Evolutionary conservation across 1,140 invertebrate genomes (phyloP), one percentile per base, ranked within the genome.

Genomic region (Lamellibrachia luymesi): DNA sequence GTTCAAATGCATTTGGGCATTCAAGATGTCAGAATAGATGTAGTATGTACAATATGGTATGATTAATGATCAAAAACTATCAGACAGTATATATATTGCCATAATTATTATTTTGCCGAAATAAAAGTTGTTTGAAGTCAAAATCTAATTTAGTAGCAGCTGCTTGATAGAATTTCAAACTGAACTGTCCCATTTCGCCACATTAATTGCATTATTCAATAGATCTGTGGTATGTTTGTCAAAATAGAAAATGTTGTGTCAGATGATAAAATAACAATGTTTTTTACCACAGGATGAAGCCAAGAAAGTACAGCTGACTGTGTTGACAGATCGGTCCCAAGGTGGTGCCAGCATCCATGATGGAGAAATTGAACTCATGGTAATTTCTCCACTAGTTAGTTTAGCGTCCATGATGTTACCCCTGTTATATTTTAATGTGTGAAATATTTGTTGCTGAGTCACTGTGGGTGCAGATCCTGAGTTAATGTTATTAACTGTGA

Each of bases 291-390:
- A 95, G 94, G 96, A 96, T 94, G 91, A 93, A 51, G 52, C 64
- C 0, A 93, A 93, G 91, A 94, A 95, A 92, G 92, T 95, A 4
- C 97, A 95, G 94, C 94, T 98, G n/a, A 96, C 97, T 0, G 96
- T 99, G 0, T 95, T 99, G 0, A 98, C 97, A 8, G 99, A 99
- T 96, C 96, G 99, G 93, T 97, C 98, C 0, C 98, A 99, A 96
- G 99, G 98, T 49, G 99, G 98, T 0, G 97, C 97, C 4, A 98
- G 98, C 94, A 96, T 98, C n/a, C 94, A 96, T 0, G 97, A 97
- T 95, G 97, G 97, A 91, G 92, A 95, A 97, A 94, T 97, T 27
- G 97, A 97, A 95, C 92, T 97, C 13, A 97, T 97, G 97, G 97
- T 97, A 94, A 93, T 93, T 93, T 2, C 17, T 92, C 50, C 90